phyloP scores from a whole-genome alignment of 2,113 vertebrate species.

The Saguinus midas region DNA sequence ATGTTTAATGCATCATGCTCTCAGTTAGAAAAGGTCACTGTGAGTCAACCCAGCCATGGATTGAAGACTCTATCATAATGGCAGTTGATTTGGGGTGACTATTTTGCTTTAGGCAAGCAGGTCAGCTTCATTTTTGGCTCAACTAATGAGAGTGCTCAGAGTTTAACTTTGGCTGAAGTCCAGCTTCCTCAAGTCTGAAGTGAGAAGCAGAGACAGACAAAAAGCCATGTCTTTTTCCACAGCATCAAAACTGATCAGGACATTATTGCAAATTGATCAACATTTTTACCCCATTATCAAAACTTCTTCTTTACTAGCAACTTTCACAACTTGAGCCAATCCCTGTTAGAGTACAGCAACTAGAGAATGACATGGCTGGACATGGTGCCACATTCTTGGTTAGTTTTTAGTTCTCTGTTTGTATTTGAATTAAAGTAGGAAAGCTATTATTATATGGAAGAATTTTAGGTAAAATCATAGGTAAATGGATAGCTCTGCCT shows the following conservation, averaged over 20 bases:
- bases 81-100: slow-evolving; percentile 31
- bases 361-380: background rate
- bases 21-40: background rate
- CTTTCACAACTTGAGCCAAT: background rate
- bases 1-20: slow-evolving; percentile 30
- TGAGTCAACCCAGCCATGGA: background rate
- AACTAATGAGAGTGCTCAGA: slow-evolving; percentile 26
- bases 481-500: background rate
- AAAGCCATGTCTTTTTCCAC: background rate
- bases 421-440: background rate
- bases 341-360: background rate
- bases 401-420: background rate
- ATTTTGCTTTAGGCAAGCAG: slow-evolving; percentile 27
- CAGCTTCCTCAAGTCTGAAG: background rate
- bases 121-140: slow-evolving; percentile 25
- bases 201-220: background rate
- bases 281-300: background rate
- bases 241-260: background rate
- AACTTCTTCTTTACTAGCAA: background rate
- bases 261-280: background rate
- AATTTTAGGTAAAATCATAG: background rate
- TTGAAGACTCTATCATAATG: background rate
- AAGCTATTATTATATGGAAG: background rate
- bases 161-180: background rate
- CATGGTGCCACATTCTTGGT: background rate